Evolutionary conservation across 2,113 vertebrate species (phyloP).

Genomic region (Corapipo altera): DNA sequence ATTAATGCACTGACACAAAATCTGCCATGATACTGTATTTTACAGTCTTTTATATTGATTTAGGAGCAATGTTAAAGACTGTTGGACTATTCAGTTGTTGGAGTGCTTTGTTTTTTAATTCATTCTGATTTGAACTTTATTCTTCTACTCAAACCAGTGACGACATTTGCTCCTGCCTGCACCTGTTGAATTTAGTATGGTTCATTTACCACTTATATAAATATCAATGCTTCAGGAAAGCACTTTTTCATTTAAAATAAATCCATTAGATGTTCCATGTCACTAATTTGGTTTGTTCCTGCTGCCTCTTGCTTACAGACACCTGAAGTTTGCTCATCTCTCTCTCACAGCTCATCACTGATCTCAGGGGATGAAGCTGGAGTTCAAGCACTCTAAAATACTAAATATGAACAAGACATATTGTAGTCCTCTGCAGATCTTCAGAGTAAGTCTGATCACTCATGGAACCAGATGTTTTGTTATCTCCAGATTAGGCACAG

Average conservation of each 20-base stretch:
- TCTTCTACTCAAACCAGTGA: background rate
- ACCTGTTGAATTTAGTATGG: slow-evolving; percentile 26
- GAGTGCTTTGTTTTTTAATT: background rate
- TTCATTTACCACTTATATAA: slow-evolving; percentile 11
- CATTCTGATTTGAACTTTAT: background rate
- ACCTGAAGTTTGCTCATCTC: slow-evolving; percentile 47
- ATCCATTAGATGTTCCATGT: background rate
- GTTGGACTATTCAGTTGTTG: background rate
- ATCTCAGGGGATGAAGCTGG: slow-evolving; percentile 36
- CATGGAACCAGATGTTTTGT: slow-evolving; percentile 59
- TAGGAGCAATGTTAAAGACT: background rate
- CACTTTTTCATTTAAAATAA: slow-evolving; percentile 25
- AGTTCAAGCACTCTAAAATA: slow-evolving; percentile 48
- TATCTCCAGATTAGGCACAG: slow-evolving; percentile 64
- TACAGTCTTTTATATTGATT: background rate
- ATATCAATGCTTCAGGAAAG: background rate
- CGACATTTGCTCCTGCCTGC: background rate
- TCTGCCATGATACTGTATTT: background rate
- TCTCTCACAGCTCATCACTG: slow-evolving; percentile 25
- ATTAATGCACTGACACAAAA: background rate
- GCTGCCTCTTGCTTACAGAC: slow-evolving; percentile 11
- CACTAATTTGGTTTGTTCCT: slow-evolving; percentile 19
- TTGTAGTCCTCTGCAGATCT: slow-evolving; percentile 38
- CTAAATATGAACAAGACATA: slow-evolving; percentile 55
- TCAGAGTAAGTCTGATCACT: slow-evolving; percentile 43